Percentiles rank a stretch among this genome's conserved stretches.
phyloP scores from a whole-genome alignment of 2,113 vertebrate genomes.

The Zootoca vivipara region DNA sequence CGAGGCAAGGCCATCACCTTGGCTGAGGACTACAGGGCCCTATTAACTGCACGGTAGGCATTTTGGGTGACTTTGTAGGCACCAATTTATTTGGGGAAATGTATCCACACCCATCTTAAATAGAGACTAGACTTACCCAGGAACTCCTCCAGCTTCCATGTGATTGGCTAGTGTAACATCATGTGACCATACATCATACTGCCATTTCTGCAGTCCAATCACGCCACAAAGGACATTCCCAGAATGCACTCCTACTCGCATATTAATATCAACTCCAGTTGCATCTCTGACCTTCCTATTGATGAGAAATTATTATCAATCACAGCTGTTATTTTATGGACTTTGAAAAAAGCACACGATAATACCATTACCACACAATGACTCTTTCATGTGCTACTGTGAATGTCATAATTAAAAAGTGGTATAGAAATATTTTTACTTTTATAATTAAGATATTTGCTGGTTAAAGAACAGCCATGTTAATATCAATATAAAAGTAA shows the following conservation, averaged over 20 bases:
- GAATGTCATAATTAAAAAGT: background rate
- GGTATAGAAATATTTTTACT: background rate
- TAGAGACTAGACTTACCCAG: slow-evolving; percentile 83
- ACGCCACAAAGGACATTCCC: slow-evolving; percentile 98
- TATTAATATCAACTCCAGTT: slow-evolving; percentile 95
- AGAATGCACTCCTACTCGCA: slow-evolving; percentile 96
- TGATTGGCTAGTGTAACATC: slow-evolving; percentile 97
- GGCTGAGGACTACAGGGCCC: background rate
- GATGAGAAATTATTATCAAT: slow-evolving; percentile 36
- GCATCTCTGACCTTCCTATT: slow-evolving; percentile 93
- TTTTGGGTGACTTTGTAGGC: background rate
- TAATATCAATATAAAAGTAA: background rate
- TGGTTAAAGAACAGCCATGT: background rate
- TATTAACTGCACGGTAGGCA: too few species aligned
- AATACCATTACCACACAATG: background rate
- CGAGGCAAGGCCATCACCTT: background rate
- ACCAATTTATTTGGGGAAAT: background rate
- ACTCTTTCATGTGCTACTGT: background rate
- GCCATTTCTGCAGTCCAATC: slow-evolving; percentile 98
- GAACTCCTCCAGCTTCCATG: slow-evolving; percentile 97
- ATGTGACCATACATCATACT: slow-evolving; percentile 98
- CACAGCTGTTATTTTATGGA: background rate
- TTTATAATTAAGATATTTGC: background rate
- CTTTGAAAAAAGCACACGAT: background rate
- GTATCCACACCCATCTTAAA: background rate